phyloP scores from a whole-genome alignment of 1,140 invertebrate species.

The Akabosia matsudoensis region DNA sequence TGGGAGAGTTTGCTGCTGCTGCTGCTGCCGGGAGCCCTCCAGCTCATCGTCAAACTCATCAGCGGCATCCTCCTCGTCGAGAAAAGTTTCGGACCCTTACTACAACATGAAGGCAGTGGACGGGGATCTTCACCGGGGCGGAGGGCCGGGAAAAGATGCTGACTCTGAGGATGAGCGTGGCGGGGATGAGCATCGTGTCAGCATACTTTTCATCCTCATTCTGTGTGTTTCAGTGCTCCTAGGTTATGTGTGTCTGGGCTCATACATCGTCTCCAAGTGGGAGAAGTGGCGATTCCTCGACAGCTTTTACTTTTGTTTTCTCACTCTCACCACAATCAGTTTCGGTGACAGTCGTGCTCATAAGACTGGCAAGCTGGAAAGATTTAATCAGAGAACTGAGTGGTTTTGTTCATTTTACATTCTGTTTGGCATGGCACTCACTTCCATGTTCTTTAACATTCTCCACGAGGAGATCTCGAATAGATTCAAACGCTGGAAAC shows the following conservation, averaged over 20 bases:
- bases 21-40: constrained; percentile 27
- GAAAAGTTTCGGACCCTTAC: constrained; percentile 44
- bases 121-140: constrained; percentile 26
- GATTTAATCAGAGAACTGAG: constrained; percentile 59
- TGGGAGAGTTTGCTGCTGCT: constrained; percentile 54
- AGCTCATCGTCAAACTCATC: constrained; percentile 18
- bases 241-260: constrained; percentile 80
- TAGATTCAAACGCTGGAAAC: constrained; percentile 44
- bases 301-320: constrained; percentile 92
- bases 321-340: constrained; percentile 86
- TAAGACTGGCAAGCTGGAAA: constrained; percentile 53
- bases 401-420: constrained; percentile 95
- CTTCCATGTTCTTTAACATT: constrained; percentile 97
- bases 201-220: constrained; percentile 56
- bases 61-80: constrained; percentile 30
- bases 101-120: constrained; percentile 41
- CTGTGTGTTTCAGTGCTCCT: constrained; percentile 76
- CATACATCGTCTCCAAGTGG: constrained; percentile 77
- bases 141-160: constrained; percentile 1
- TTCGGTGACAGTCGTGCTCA: constrained; percentile 71
- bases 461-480: constrained; percentile 80
- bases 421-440: constrained; percentile 88
- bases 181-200: constrained; percentile 25
- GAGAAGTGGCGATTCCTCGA: constrained; percentile 83
- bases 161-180: neutral